These are phyloP conservation scores for Nycticorax nycticorax DNA, from an alignment of 2,113 vertebrate genomes.

Conservation along the genomic window DNA sequence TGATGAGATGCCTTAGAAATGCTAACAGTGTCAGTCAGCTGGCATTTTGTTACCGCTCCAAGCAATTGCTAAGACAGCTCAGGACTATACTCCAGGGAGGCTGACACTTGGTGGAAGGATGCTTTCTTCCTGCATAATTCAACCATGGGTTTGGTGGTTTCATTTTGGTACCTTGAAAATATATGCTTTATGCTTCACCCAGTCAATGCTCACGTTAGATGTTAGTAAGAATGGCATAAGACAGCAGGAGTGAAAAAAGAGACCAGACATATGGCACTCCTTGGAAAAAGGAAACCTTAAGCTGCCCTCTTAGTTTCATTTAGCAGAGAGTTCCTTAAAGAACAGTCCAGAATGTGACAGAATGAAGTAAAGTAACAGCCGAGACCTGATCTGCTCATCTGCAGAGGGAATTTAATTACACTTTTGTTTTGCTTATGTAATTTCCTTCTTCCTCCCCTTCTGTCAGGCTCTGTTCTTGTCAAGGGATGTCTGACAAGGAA, in stretches of 20 bases:
- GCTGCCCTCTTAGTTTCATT: not conserved
- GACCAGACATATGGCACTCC: not conserved
- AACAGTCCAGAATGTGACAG: conserved; percentile 21
- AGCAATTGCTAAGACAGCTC: not conserved
- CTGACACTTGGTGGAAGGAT: not conserved
- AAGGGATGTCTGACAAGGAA: conserved; percentile 10
- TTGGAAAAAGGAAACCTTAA: not conserved
- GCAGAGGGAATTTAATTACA: conserved; percentile 35
- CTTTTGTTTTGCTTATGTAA: conserved; percentile 37
- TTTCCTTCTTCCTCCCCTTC: conserved; percentile 15
- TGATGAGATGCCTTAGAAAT: conserved; percentile 6
- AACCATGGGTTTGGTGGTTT: not conserved
- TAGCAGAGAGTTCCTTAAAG: not conserved
- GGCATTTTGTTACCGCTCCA: conserved; percentile 14
- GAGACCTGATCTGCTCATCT: not conserved
- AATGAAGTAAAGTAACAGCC: not conserved
- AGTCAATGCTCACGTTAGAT: fast-evolving
- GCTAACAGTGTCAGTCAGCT: not conserved
- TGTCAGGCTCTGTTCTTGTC: conserved; percentile 11
- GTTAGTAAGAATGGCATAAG: not conserved
- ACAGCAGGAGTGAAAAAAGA: not conserved
- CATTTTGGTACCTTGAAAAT: not conserved
- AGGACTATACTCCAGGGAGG: not conserved
- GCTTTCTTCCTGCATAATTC: not conserved
- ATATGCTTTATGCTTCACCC: not conserved